Conservation (phyloP, 2,797 vertebrate species). For the Tauraco hartlaubi region DNA sequence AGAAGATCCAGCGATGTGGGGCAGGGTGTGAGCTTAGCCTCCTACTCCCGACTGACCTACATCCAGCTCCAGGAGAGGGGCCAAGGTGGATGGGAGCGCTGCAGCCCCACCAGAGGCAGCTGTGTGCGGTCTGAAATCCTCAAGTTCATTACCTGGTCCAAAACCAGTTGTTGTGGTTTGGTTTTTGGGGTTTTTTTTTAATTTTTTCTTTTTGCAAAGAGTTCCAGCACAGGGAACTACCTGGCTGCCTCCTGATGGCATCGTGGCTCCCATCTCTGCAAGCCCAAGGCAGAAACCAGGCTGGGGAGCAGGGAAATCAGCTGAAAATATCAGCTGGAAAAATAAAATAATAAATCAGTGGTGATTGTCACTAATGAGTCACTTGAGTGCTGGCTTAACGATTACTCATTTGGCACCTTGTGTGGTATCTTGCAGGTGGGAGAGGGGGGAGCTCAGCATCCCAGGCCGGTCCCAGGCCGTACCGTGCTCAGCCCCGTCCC, state of each 20-base stretch:
- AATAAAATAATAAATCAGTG: not conserved
- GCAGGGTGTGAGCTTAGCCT: not conserved
- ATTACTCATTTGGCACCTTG: not conserved
- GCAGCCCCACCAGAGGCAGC: not conserved
- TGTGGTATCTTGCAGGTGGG: not conserved
- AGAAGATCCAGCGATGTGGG: not conserved
- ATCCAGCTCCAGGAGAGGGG: not conserved
- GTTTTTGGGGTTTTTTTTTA: too few relatives aligned
- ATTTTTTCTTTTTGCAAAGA: not conserved
- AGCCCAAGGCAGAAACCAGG: not conserved
- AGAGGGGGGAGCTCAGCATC: not conserved
- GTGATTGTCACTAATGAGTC: conserved; percentile 38
- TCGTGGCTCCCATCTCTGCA: not conserved
- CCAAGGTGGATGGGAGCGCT: not conserved
- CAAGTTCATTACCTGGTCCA: not conserved
- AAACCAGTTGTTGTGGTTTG: not conserved
- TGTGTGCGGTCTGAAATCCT: not conserved
- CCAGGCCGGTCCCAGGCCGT: not conserved
- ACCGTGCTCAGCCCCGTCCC: not conserved
- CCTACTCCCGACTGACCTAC: conserved; percentile 28
- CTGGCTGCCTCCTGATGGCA: not conserved
- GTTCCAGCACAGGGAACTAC: not conserved
- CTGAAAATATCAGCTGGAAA: not conserved
- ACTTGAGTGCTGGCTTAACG: not conserved
- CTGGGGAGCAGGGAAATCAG: not conserved